These are phyloP conservation scores for mouse (Mus musculus) DNA, from an alignment of 2,113 vertebrate genomes.

Conservation along the genomic window GRCm39 chr2:25062501-25063000, in stretches of 20 bases:
- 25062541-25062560: neutral
- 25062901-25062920: slow-evolving; percentile 80
- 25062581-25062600: neutral
- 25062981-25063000: neutral
- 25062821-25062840: slow-evolving; percentile 83
- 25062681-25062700: neutral
- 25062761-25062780: slow-evolving; percentile 41
- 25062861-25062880: slow-evolving; percentile 79
- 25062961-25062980: neutral
- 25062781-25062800: slow-evolving; percentile 55
- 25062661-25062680: neutral
- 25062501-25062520: too few relatives aligned
- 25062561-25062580: accelerated
- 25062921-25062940: neutral
- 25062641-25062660: accelerated
- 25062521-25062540: accelerated
- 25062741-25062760: slow-evolving; percentile 54
- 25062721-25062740: slow-evolving; percentile 58
- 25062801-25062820: slow-evolving; percentile 82
- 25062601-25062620: neutral
- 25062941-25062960: neutral
- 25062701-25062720: neutral
- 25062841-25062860: slow-evolving; percentile 86
- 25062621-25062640: accelerated
- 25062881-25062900: slow-evolving; percentile 85